Conservation (phyloP, 2,888 invertebrate species). For the Protophormia terraenovae region DNA sequence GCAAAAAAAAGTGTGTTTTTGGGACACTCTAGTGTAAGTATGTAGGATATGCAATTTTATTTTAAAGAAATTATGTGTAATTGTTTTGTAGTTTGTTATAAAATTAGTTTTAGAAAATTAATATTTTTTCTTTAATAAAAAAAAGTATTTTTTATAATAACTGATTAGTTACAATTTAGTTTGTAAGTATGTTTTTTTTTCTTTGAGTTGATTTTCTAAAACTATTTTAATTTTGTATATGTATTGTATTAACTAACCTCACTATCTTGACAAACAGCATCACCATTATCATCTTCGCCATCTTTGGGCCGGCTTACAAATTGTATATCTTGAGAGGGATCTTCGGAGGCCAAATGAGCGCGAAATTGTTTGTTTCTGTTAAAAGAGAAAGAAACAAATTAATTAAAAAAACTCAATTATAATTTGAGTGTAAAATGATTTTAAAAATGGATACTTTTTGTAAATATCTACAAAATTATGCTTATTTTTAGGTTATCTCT, state of each 20-base stretch:
- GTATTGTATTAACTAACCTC: conserved; percentile 75
- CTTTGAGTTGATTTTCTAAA: conserved; percentile 1
- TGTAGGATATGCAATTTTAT: conserved; percentile 6
- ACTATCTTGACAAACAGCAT: conserved; percentile 78
- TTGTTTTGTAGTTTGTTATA: conserved; percentile 17
- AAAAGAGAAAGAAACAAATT: conserved; percentile 52
- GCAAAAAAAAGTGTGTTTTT: no score
- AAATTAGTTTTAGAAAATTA: conserved; percentile 48
- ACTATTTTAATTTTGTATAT: conserved; percentile 10
- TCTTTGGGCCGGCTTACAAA: conserved; percentile 77
- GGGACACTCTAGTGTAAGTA: no score
- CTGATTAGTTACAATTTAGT: conserved; percentile 74
- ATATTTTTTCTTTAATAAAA: conserved; percentile 13
- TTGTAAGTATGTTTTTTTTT: conserved; percentile 20
- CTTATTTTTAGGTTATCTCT: no score
- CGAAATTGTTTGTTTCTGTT: conserved; percentile 88
- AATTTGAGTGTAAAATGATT: no score
- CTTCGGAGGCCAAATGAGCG: conserved; percentile 88
- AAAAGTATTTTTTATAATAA: conserved; percentile 21
- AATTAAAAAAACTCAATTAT: no score
- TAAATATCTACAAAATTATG: no score
- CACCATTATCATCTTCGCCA: conserved; percentile 71
- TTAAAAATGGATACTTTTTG: no score
- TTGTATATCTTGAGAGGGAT: conserved; percentile 83
- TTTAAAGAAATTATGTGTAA: neutral